phyloP scores from a whole-genome alignment of 2,797 vertebrate genomes.

The Enteromius argenteus region DNA sequence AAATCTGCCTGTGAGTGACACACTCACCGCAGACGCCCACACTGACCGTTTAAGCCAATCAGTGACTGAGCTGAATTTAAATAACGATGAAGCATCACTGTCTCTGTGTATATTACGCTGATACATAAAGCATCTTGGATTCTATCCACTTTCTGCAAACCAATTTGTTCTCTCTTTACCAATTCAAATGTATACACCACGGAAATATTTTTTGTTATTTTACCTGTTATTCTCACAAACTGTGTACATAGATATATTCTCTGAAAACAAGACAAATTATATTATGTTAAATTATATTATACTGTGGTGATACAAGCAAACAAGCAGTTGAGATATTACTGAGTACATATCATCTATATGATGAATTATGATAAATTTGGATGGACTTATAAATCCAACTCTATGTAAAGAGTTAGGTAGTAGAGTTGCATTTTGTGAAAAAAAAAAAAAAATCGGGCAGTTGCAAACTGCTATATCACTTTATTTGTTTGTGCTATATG shows the following conservation, averaged over 20 bases:
- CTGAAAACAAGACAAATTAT: background rate
- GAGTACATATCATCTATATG: background rate
- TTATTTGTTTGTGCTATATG: background rate
- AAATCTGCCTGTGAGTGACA: slow-evolving; percentile 48
- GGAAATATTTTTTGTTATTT: background rate
- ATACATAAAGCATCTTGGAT: background rate
- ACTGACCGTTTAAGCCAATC: slow-evolving; percentile 7
- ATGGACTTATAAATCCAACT: background rate
- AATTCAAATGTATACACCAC: background rate
- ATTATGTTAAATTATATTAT: background rate
- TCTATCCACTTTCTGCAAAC: background rate
- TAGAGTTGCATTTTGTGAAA: background rate
- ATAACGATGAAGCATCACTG: slow-evolving; percentile 16
- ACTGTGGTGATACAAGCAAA: background rate
- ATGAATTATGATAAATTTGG: background rate
- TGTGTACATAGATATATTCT: background rate
- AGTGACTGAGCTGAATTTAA: slow-evolving; percentile 17
- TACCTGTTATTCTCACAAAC: background rate
- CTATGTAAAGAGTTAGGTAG: background rate
- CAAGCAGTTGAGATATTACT: background rate
- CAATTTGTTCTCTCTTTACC: background rate
- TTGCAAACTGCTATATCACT: background rate
- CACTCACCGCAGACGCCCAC: background rate
- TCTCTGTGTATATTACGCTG: background rate
- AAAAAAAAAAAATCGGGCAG: background rate